Percentiles rank a stretch among this genome's conserved stretches.
phyloP scores from a whole-genome alignment of 2,888 invertebrate species.

The Trichopoda pennipes region DNA sequence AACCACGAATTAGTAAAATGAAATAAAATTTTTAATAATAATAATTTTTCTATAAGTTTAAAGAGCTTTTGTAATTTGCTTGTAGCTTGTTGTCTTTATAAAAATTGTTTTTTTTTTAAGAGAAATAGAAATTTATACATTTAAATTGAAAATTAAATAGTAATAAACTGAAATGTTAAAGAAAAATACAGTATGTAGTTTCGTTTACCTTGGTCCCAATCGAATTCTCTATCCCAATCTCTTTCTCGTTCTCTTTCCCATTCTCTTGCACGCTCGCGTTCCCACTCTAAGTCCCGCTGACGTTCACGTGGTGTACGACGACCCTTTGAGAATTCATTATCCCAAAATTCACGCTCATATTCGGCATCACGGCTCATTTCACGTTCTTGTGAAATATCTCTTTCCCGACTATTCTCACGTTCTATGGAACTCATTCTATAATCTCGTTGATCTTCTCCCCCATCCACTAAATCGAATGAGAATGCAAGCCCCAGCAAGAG shows the following conservation, averaged over 20 bases:
- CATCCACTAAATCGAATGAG: conserved; percentile 80
- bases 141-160: conserved; percentile 16
- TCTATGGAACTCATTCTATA: conserved; percentile 80
- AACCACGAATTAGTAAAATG: conserved; percentile 14
- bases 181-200: conserved; percentile 40
- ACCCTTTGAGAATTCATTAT: conserved; percentile 76
- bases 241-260: conserved; percentile 81
- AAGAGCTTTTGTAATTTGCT: too few relatives aligned
- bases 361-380: conserved; percentile 72
- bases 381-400: conserved; percentile 71
- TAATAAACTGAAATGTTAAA: conserved; percentile 35
- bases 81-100: conserved; percentile 19
- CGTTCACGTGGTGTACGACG: conserved; percentile 73
- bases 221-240: conserved; percentile 81
- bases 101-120: background rate
- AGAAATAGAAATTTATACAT: conserved; percentile 29
- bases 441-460: conserved; percentile 84
- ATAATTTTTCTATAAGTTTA: conserved; percentile 1
- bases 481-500: conserved; percentile 77
- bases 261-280: conserved; percentile 79
- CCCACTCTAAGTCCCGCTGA: conserved; percentile 79
- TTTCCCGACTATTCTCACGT: conserved; percentile 83
- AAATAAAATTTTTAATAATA: background rate
- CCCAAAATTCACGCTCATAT: conserved; percentile 77
- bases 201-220: conserved; percentile 80